These are phyloP conservation scores for Phrynocephalus vlangalii DNA, from an alignment of 2,797 vertebrate genomes.

Conservation along the genomic window DNA sequence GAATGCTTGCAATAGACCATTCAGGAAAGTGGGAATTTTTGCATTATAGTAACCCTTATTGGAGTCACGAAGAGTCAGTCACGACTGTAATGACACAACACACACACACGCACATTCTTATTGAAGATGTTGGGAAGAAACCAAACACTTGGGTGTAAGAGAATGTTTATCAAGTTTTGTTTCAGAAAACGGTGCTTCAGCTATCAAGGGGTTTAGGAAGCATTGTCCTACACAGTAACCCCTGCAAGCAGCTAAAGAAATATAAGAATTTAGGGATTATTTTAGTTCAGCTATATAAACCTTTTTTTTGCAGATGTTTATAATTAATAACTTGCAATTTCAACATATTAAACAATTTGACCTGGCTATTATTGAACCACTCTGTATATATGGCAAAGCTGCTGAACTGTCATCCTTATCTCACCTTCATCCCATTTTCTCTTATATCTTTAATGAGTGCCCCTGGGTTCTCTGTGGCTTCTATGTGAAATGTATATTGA, in stretches of 20 bases:
- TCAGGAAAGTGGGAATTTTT: no score
- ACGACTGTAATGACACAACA: no score
- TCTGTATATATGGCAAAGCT: neutral
- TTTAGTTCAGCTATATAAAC: neutral
- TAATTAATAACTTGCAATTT: no score
- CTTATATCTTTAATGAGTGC: slow-evolving; percentile 94
- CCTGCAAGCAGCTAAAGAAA: neutral
- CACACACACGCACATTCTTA: neutral
- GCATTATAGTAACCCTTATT: no score
- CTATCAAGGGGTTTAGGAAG: neutral
- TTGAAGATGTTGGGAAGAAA: neutral
- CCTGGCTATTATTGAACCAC: neutral
- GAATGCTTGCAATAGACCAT: no score
- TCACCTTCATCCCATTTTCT: slow-evolving; percentile 96
- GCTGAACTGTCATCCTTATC: neutral
- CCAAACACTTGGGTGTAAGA: no score
- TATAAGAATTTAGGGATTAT: neutral
- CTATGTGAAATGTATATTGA: slow-evolving; percentile 96
- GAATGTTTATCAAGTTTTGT: neutral
- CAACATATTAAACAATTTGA: no score
- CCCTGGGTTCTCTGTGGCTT: slow-evolving; percentile 91
- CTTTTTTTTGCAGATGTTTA: neutral
- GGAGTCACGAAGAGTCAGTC: no score
- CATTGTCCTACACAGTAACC: neutral
- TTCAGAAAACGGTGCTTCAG: neutral